Base-by-base conservation (phyloP, 2,113 vertebrate species). In the Dromaius novaehollandiae region DNA sequence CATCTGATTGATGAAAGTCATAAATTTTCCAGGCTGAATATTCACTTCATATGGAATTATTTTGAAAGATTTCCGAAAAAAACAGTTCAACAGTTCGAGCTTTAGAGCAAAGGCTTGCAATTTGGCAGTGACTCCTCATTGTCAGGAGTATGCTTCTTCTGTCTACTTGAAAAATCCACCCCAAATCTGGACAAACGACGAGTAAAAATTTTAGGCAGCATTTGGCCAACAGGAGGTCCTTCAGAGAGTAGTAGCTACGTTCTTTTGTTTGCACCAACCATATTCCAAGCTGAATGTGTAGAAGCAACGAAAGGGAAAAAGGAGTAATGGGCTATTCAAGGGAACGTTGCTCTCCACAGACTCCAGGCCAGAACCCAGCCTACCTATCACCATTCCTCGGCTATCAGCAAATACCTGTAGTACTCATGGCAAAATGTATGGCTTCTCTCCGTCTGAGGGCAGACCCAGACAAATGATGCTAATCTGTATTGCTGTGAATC, bases 111-210 rank as follows among this genome's bases (percentile, higher is more conserved):
- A 86, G 21, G 34, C 65, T 92, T 82, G n/a, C 55, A 51, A 56
- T 79, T 44, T 92, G 91, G 93, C 93, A 82, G 46, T 0, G 4
- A 82, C 44, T 78, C 73, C 40, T 66, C 90, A 92, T 93, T 92
- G 86, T 97, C 79, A 86, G 58, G 53, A 79, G 53, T 1, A 0
- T 82, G 58, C 60, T 66, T 65, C 64, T 38, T 92, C 76, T n/a
- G 19, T 89, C 91, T 89, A 79, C 81, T 94, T 32, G 21, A 79
- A 95, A 78, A 95, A 86, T 86, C 65, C 69, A 75, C 60, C 75
- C 94, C 77, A 94, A 90, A 93, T 96, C 71, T 86, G 89, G 94
- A 51, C 60, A 95, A 86, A 90, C 51, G 42, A 9, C 32, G 46
- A 75, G 34, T 28, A 40, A 86, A 56, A 86, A 48, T n/a, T 69